Evolutionary conservation across 2,888 invertebrate genomes (phyloP), one percentile per base, ranked within the genome.

Genomic region (Luffia ferchaultella): DNA sequence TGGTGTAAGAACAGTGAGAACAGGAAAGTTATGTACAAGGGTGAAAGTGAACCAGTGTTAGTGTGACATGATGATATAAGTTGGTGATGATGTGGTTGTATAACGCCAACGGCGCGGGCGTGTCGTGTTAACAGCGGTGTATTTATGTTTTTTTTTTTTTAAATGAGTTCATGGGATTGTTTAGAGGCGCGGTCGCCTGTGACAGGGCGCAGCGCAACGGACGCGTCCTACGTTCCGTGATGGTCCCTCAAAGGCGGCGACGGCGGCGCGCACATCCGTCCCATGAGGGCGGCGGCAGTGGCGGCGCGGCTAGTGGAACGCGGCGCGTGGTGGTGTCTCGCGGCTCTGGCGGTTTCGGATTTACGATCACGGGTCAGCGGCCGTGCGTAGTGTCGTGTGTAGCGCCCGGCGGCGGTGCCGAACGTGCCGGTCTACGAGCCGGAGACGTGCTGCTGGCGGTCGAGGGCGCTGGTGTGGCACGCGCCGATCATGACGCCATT

Each of bases 381-480:
- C 97, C 98, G 0, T 98, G 97, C 70, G 93, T 97, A 55, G 87
- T 98, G 52, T 96, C 96, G 49, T 96, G 95, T 62, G 97, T 98
- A 61, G 96, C 96, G 1, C 85, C 89, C 46, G 93, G 93, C 1
- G 82, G 82, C 53, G 96, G 97, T 1, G 97, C 97, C 0, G 96
- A 96, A 64, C 87, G 89, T 54, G 95, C 95, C 20, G 97, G 97
- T 0, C 79, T 98, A 17, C 88, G 95, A 19, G 93, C 96, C 40
- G 97, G 97, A 0, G 97, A 98, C 66, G 96, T 95, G 61, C 84
- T 98, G 52, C 89, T 97, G 49, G 93, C 95, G 1, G 97, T 98
- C 0, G 97, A 97, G 70, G 93, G 93, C 2, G 89, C 93, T 50
- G 95, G 92, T 67, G 97, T 98, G 9, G 93, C 95, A n/a, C 91